Evolutionary conservation across 2,888 invertebrate species (phyloP).

Genomic region (Tipula unca): DNA sequence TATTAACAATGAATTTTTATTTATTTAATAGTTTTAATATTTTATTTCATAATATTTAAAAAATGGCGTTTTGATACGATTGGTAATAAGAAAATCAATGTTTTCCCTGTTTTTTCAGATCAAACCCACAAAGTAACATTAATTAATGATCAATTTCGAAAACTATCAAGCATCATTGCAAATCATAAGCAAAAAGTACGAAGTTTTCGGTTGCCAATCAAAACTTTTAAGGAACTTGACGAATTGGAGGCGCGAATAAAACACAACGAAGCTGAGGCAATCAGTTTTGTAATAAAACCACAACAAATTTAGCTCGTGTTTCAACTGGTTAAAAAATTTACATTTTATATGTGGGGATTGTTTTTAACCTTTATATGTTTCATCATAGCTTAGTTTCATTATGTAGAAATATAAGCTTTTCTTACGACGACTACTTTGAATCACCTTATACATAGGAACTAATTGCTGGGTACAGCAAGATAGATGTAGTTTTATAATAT

Average conservation of each 20-base stretch:
- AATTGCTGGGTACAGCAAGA: no score
- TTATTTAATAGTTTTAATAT: no score
- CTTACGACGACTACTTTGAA: no score
- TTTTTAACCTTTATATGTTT: no score
- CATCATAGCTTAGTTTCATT: no score
- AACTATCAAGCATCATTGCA: neutral
- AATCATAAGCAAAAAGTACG: neutral
- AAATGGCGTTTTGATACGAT: neutral
- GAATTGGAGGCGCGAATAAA: neutral
- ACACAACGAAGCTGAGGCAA: neutral
- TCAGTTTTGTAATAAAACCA: neutral
- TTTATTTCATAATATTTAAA: neutral
- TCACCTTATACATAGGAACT: no score
- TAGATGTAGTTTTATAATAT: no score
- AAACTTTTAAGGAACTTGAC: neutral
- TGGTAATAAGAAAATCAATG: neutral
- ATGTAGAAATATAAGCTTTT: no score
- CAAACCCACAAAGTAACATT: neutral
- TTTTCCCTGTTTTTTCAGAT: neutral
- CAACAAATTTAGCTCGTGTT: no score
- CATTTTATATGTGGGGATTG: no score
- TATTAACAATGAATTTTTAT: no score
- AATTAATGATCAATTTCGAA: neutral
- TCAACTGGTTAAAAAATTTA: no score
- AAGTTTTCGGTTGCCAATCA: neutral